phyloP scores from a whole-genome alignment of 2,113 vertebrate species.

The Pelodiscus sinensis region DNA sequence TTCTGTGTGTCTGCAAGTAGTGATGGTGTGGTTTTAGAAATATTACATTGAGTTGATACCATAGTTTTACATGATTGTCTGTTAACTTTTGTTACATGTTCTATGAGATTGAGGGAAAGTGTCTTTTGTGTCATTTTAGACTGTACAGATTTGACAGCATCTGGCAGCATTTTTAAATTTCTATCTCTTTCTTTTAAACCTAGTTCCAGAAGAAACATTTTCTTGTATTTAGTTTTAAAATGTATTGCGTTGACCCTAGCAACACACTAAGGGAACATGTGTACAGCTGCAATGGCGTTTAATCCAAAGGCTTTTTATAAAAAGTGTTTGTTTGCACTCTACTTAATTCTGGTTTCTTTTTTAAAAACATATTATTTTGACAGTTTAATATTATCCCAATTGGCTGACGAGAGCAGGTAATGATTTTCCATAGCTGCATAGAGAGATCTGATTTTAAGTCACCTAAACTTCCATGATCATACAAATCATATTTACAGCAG shows the following conservation, averaged over 20 bases:
- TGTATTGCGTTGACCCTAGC: not conserved
- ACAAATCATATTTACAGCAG: not conserved
- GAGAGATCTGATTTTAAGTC: not conserved
- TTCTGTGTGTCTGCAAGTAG: not conserved
- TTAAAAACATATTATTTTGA: not conserved
- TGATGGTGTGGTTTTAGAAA: not conserved
- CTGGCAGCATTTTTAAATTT: constrained; percentile 12
- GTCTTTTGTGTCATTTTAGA: not conserved
- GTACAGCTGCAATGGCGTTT: constrained; percentile 5
- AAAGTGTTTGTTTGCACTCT: not conserved
- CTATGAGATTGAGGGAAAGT: not conserved
- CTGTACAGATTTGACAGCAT: constrained; percentile 17
- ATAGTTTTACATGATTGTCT: not conserved
- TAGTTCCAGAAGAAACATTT: constrained; percentile 56
- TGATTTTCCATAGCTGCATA: not conserved
- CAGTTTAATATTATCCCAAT: not conserved
- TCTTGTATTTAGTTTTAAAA: not conserved
- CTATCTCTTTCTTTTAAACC: constrained; percentile 28
- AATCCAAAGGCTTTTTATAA: not conserved
- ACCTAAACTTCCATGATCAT: not conserved
- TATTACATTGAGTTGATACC: not conserved
- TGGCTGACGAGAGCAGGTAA: not conserved
- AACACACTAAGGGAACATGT: not conserved
- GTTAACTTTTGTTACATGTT: not conserved
- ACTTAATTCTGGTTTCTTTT: not conserved